Conservation (phyloP, 2,888 invertebrate species). For the Drosophila helvetica region DNA sequence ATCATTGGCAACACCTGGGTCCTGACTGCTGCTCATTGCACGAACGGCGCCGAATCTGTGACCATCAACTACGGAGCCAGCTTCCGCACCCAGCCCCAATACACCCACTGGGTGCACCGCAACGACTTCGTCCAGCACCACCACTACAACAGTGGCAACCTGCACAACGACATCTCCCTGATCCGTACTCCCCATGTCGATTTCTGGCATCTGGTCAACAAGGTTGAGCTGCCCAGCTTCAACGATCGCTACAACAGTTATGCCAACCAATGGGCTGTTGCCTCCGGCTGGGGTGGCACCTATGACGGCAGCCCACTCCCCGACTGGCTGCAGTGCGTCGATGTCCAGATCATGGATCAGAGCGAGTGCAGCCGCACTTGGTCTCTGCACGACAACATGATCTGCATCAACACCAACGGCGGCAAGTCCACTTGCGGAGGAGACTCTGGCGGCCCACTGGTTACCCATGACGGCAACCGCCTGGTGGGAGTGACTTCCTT, state of each 20-base stretch:
- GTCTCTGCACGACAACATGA: slow-evolving; percentile 50
- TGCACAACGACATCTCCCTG: slow-evolving; percentile 67
- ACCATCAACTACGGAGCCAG: slow-evolving; percentile 65
- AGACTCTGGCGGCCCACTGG: slow-evolving; percentile 84
- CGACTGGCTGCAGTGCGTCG: slow-evolving; percentile 62
- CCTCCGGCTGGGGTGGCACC: slow-evolving; percentile 73
- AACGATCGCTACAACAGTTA: slow-evolving; percentile 51
- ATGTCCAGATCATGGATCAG: slow-evolving; percentile 73
- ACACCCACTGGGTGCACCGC: slow-evolving; percentile 53
- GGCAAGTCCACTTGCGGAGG: slow-evolving; percentile 82
- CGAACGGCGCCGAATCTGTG: slow-evolving; percentile 48
- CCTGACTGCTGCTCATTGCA: slow-evolving; percentile 78
- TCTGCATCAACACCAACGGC: slow-evolving; percentile 59
- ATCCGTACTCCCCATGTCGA: slow-evolving; percentile 66
- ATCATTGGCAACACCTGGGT: slow-evolving; percentile 71
- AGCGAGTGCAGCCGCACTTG: slow-evolving; percentile 81
- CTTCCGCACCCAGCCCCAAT: slow-evolving; percentile 56
- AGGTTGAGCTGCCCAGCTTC: slow-evolving; percentile 54
- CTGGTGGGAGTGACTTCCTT: slow-evolving; percentile 72
- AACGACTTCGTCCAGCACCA: slow-evolving; percentile 54
- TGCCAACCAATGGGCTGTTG: slow-evolving; percentile 55
- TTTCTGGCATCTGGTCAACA: slow-evolving; percentile 53
- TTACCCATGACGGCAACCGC: slow-evolving; percentile 52
- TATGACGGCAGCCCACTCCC: slow-evolving; percentile 75
- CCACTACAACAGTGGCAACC: slow-evolving; percentile 52